Conservation (phyloP, 2,888 invertebrate species). For the Heliconius cydno region DNA sequence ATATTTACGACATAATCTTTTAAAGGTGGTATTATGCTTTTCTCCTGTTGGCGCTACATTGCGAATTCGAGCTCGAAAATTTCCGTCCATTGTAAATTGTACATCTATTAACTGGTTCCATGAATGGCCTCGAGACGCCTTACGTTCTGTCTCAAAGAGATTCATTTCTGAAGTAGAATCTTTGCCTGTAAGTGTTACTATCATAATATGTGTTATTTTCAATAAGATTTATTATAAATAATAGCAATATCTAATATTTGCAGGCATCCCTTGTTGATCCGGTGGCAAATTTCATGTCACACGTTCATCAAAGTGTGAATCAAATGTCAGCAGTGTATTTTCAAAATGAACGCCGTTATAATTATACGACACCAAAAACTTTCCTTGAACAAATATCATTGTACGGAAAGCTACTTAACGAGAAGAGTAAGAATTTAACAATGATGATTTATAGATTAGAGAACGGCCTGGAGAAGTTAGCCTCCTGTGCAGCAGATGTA, state of each 20-base stretch:
- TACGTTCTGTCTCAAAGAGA: conserved; percentile 93
- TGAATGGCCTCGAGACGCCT: conserved; percentile 96
- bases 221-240: background rate
- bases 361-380: conserved; percentile 98
- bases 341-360: conserved; percentile 93
- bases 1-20: background rate
- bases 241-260: conserved; percentile 13
- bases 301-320: conserved; percentile 94
- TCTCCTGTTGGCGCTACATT: conserved; percentile 97
- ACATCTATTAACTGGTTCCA: conserved; percentile 98
- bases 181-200: conserved; percentile 82
- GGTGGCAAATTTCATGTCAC: conserved; percentile 94
- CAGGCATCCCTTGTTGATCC: conserved; percentile 84
- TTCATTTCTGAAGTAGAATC: conserved; percentile 91
- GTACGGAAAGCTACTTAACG: conserved; percentile 87
- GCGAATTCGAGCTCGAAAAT: conserved; percentile 93
- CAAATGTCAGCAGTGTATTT: conserved; percentile 91
- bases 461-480: conserved; percentile 94
- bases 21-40: conserved; percentile 92
- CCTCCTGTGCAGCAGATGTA: conserved; percentile 92
- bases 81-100: conserved; percentile 96
- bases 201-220: background rate
- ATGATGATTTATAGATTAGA: conserved; percentile 91
- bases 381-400: conserved; percentile 96
- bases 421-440: conserved; percentile 87